Evolutionary conservation across 23 tunicate species (phyloP), one percentile per base, ranked within the genome.

Genomic region (Oikopleura dioica): DNA sequence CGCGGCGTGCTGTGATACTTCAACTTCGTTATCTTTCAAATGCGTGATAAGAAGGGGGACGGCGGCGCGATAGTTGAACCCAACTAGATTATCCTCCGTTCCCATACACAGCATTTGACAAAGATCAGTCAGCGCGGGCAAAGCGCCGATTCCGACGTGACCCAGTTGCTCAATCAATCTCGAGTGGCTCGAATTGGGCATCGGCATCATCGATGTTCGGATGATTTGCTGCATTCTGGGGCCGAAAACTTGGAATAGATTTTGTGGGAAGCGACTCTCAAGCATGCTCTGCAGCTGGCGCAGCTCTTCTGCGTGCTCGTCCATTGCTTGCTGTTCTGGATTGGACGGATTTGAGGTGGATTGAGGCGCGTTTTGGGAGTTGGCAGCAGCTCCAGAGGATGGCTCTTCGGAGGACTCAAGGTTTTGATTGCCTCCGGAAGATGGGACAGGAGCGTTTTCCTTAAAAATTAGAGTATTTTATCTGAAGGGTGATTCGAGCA

Each of bases 71-170:
- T 81, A 75, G 4, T 92, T 92, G 50, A 94, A 94, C 0, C 99
- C 99, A 28, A 83, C 77, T 44, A 94, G 72, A 0, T 92, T 86
- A 81, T 94, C 99, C 69, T 94, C 99, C 36, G 87, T 94, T 34
- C 95, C 95, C 99, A 94, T 94, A 37, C 87, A 87, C 38, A 94
- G 81, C 69, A 94, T 50, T 76, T 94, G 89, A 63, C 99, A 94
- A 84, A 94, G 79, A 68, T 83, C 95, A 30, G 87, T 94, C 16
- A 78, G 88, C 1, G 95, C 87, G 38, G 84, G 95, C 33, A 94
- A 28, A 23, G 72, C 72, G 29, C 72, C 72, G 33, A 63, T 63
- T 16, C 72, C 72, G 4, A 12, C 4, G 26, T 44, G 55, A 44
- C 55, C 55, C 21, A 44, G 55, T 28, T 63, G 72, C 31, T 63